Base-by-base conservation (phyloP, 2,797 vertebrate species). In the Peromyscus aztecus region DNA sequence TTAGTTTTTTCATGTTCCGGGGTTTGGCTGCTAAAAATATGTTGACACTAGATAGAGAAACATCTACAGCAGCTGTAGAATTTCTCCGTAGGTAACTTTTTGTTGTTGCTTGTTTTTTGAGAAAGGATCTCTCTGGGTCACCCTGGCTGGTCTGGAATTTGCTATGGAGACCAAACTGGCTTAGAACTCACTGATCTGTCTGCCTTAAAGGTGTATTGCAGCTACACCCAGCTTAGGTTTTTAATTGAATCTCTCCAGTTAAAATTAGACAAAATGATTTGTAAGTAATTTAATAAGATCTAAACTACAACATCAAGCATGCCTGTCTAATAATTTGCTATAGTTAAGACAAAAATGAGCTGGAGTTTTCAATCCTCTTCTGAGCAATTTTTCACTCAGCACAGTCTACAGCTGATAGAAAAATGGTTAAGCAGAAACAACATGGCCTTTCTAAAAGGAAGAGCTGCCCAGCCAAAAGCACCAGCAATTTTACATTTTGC, bases 251-350 rank as follows among this genome's bases (percentile, higher is more conserved):
- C 6, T 96, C 63, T 93, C 92, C 17, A 69, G 17, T 80, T 89
- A 97, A 94, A 97, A 96, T 92, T 82, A 94, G 67, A 94, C 29
- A 90, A 1, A 77, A 34, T 89, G 40, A 67, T 3, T 94, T 97
- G 81, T 59, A 94, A 96, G 78, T 90, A 95, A 94, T 80, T 95
- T 84, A 93, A 87, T 93, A 92, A 94, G 61, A 75, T 90, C 81
- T 89, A 85, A 85, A 93, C 57, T 88, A 65, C n/a, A 95, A 87
- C 87, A 93, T 71, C 80, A 95, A 94, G n/a, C 31, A 85, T 49
- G 29, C n/a, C 67, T 93, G 40, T 81, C 34, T 97, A 59, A 95
- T 6, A 81, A 93, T 91, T 49, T 95, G 14, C 85, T 92, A 34
- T 89, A 95, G 59, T 71, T 95, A 80, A 61, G 95, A 92, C 89